Conservation (phyloP, 2,113 vertebrate species). For the Paratilapia polleni region DNA sequence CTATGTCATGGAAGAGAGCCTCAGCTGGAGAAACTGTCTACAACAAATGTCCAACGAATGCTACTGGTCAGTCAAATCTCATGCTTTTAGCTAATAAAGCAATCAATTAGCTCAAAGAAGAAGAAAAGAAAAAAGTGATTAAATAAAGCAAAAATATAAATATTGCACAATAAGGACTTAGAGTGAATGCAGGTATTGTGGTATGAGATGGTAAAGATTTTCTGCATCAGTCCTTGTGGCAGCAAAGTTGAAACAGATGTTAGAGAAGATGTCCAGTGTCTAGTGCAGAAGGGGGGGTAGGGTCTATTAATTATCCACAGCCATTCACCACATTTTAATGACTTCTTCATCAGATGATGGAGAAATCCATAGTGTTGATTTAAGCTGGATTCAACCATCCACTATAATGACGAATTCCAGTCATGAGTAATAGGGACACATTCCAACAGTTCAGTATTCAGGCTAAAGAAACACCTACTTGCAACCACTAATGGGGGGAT, state of each 20-base stretch:
- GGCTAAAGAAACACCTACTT: background rate
- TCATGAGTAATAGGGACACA: background rate
- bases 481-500: no score
- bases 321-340: background rate
- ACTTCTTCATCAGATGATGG: background rate
- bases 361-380: background rate
- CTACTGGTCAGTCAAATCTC: conserved; percentile 86
- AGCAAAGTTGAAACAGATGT: background rate
- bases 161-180: background rate
- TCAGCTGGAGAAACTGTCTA: conserved; percentile 95
- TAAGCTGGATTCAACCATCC: background rate
- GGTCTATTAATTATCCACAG: background rate
- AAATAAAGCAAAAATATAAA: background rate
- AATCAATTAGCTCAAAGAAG: background rate
- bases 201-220: background rate
- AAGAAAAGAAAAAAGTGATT: background rate
- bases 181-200: background rate
- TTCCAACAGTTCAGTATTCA: background rate
- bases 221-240: background rate
- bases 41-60: conserved; percentile 97
- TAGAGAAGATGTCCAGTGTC: background rate
- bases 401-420: background rate
- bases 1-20: conserved; percentile 95
- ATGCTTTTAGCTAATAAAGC: no score
- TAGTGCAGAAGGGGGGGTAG: background rate